Evolutionary conservation across 2,797 vertebrate genomes (phyloP), one percentile per base, ranked within the genome.

Genomic region (Cyprinella venusta): DNA sequence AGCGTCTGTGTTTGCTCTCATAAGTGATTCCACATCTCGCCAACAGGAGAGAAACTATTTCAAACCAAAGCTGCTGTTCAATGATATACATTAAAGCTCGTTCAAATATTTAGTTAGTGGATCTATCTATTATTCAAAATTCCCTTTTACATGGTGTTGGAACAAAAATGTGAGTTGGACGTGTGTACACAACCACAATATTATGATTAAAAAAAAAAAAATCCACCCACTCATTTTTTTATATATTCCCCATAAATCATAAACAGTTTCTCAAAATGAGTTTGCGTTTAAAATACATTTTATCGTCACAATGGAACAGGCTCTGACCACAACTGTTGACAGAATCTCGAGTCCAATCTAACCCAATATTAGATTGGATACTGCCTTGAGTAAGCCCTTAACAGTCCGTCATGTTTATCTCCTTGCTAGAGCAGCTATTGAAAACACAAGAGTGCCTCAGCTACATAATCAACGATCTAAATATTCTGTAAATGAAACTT

Each of bases 1-100:
- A 87, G 42, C 75, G 79, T 65, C 40, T 64, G 64, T 65, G 56
- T 42, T 67, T 72, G 69, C 56, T 85, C 61, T 79, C 61, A 52
- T 36, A 75, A 76, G 56, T 40, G 21, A 33, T 76, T 79, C 48
- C 8, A 50, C 63, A 63, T 67, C 68, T 12, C 3, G 26, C 6
- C 13, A 64, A 68, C 16, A 76, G n/a, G 3, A 48, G 40, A 26
- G 3, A 61, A 54, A 63, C 12, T 1, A 63, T 33, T 24, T 64
- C 8, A 52, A 24, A 79, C 65, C 56, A 71, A 71, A 59, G 18
- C 70, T 79, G 48, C 48, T 36, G 13, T 59, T 70, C 13, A 71
- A 71, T 6, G 1, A 26, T n/a, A 30, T 36, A 56, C 33, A 24
- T 26, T 8, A 8, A 65, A 65, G 61, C 19, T 8, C 2, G 2